phyloP scores from a whole-genome alignment of 2,888 invertebrate species.

The Aphidius colemani region DNA sequence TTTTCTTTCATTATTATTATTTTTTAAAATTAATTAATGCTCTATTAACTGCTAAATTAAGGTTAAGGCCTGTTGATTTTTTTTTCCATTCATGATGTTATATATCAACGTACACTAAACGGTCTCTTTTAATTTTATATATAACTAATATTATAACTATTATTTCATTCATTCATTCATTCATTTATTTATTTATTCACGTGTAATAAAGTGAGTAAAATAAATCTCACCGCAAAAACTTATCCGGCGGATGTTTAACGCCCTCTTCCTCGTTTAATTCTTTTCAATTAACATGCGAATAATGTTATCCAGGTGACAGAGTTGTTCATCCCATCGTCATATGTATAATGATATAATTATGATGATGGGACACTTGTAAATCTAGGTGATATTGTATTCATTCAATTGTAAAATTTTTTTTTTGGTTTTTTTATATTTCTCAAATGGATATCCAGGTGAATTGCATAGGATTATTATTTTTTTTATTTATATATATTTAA shows the following conservation, averaged over 20 bases:
- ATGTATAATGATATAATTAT: constrained; percentile 7
- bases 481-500: too few relatives aligned
- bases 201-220: not conserved
- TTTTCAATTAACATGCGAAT: not conserved
- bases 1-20: too few relatives aligned
- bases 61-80: not conserved
- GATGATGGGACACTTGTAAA: constrained; percentile 2
- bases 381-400: not conserved
- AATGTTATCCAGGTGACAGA: too few relatives aligned
- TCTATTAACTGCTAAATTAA: too few relatives aligned
- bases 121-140: constrained; percentile 8
- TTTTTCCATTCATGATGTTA: not conserved
- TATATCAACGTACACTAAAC: not conserved
- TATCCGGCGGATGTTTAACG: constrained; percentile 20
- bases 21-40: too few relatives aligned
- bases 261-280: constrained; percentile 20
- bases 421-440: not conserved
- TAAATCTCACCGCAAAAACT: not conserved
- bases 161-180: too few relatives aligned
- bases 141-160: too few relatives aligned
- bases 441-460: too few relatives aligned
- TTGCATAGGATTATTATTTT: too few relatives aligned
- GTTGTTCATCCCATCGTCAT: not conserved
- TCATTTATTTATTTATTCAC: not conserved
- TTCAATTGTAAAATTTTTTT: not conserved